phyloP scores from a whole-genome alignment of 35 echinoderm and acorn worm genomes.

The Eucidaris tribuloides region DNA sequence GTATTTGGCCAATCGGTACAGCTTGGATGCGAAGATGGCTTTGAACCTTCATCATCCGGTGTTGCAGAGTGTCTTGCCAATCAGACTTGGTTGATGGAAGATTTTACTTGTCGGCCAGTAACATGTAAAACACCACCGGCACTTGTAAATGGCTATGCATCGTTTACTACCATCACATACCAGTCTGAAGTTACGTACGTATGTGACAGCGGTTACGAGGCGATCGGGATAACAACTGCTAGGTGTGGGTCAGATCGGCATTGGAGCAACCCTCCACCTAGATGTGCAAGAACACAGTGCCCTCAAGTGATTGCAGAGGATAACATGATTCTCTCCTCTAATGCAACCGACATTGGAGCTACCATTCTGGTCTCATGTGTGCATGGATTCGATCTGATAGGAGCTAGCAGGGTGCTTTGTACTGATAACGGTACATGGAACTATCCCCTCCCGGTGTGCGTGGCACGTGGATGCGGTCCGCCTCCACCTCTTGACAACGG shows the following conservation, averaged over 20 bases:
- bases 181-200: conserved; percentile 17
- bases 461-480: conserved; percentile 24
- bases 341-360: background rate
- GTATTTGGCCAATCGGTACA: conserved; percentile 1
- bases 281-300: background rate
- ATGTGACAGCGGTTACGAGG: conserved; percentile 37
- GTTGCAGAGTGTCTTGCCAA: background rate
- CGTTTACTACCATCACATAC: background rate
- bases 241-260: conserved; percentile 16
- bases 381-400: conserved; percentile 19
- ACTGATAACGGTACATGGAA: conserved; percentile 50
- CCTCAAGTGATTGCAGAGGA: background rate
- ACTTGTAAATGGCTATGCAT: background rate
- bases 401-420: conserved; percentile 29
- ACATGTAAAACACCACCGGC: background rate
- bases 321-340: background rate
- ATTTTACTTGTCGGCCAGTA: background rate
- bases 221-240: conserved; percentile 13
- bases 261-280: conserved; percentile 28
- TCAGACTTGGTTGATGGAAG: background rate
- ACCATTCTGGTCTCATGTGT: background rate
- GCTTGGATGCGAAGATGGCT: conserved; percentile 9
- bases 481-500: conserved; percentile 52
- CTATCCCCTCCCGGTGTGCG: conserved; percentile 39
- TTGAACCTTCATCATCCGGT: background rate